Evolutionary conservation across 2,113 vertebrate species (phyloP), one percentile per base, ranked within the genome.

Genomic region (Pyxicephalus adspersus): DNA sequence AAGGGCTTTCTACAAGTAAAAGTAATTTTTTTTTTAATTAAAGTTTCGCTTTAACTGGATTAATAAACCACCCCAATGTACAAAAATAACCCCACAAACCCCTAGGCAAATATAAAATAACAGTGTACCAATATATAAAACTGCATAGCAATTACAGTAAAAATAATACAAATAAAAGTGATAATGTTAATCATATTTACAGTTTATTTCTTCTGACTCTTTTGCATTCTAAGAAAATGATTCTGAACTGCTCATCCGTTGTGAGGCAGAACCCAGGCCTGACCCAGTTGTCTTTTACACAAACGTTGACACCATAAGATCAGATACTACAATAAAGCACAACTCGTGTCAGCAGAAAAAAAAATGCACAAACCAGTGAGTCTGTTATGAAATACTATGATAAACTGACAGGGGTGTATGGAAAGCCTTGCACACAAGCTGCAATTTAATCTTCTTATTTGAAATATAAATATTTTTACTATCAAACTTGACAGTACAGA

Each of bases 401-500:
- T 91, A 93, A 91, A 89, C 85, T 84, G 87, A 89, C 87, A 86
- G 88, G 89, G 90, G 84, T 84, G 88, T 87, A 89, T 84, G 83
- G 92, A 93, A 91, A 89, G 90, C 89, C 91, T 89, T 91, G 91
- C 89, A 92, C 86, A 84, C 88, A 91, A 92, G 90, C 89, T 91
- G 91, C 89, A 93, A 94, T 94, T 93, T 93, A 93, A 93, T 94
- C 91, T 93, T 94, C 91, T 91, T 92, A 93, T 94, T 94, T 94
- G 92, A 94, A 94, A 93, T 93, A 94, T 94, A 94, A 94, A 94
- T 94, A 94, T 94, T 94, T 91, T 92, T 92, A 91, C 92, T 93
- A 94, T 94, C 92, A 94, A 92, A 92, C 89, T 90, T 95, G 94
- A 94, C 94, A 94, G 92, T 93, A 92, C 89, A 92, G 93, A 94